Conservation (phyloP, 2,113 vertebrate species). For the Stigmatopora nigra region DNA sequence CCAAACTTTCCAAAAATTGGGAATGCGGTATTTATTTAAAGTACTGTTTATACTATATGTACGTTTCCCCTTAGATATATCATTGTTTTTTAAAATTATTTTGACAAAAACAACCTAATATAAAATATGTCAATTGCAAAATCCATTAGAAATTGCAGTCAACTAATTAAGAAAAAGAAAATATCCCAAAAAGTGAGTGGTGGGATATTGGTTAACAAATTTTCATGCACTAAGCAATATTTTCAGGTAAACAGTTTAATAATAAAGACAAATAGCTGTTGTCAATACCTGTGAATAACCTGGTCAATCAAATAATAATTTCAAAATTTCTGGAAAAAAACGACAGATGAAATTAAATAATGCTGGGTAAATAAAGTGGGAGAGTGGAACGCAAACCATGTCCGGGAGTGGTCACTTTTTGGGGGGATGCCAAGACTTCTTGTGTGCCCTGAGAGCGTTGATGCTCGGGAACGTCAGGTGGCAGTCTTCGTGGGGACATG, state of each 20-base stretch:
- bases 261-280: not conserved
- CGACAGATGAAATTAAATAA: not conserved
- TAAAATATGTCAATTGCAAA: no score
- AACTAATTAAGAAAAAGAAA: no score
- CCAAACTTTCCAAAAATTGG: not conserved
- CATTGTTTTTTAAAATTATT: no score
- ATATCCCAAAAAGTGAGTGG: not conserved
- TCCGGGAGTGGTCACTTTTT: not conserved
- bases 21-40: not conserved
- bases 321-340: not conserved
- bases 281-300: not conserved
- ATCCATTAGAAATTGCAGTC: no score
- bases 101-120: no score
- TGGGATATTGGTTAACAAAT: not conserved
- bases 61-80: no score
- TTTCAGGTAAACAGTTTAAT: not conserved
- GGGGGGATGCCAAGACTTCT: slow-evolving; percentile 47
- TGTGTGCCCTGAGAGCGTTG: slow-evolving; percentile 60
- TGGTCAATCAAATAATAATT: not conserved
- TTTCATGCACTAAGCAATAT: not conserved
- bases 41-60: no score
- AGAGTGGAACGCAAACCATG: not conserved
- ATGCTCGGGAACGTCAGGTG: slow-evolving; percentile 58
- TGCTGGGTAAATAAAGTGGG: not conserved
- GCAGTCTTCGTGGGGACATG: slow-evolving; percentile 61